phyloP scores from a whole-genome alignment of 2,888 invertebrate genomes.

The Agrypnus murinus region DNA sequence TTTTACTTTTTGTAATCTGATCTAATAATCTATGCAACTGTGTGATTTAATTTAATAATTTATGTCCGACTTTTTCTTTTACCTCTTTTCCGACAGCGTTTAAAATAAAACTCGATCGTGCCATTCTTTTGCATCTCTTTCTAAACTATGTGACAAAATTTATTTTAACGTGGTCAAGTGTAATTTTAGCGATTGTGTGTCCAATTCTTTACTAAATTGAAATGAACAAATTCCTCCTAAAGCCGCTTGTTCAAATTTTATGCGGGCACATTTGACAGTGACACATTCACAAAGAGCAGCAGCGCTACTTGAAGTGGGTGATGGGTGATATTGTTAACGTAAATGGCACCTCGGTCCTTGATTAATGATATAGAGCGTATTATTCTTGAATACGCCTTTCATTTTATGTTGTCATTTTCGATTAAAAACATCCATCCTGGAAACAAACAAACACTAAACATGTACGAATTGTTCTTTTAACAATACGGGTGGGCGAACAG shows the following conservation, averaged over 20 bases:
- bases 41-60: too few species aligned
- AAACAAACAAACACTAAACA: slow-evolving; percentile 54
- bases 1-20: too few species aligned
- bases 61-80: too few species aligned
- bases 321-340: slow-evolving; percentile 57
- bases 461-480: slow-evolving; percentile 52
- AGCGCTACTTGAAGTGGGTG: slow-evolving; percentile 60
- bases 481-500: slow-evolving; percentile 42
- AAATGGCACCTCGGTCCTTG: slow-evolving; percentile 59
- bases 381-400: slow-evolving; percentile 55
- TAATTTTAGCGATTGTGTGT: neutral
- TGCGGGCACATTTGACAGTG: slow-evolving; percentile 54
- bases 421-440: slow-evolving; percentile 52
- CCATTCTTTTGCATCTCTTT: too few species aligned
- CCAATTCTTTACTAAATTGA: slow-evolving; percentile 12
- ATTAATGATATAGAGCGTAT: slow-evolving; percentile 59
- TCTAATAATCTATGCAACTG: too few species aligned
- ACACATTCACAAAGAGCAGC: slow-evolving; percentile 55
- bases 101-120: too few species aligned
- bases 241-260: slow-evolving; percentile 41
- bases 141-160: too few species aligned
- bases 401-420: slow-evolving; percentile 51
- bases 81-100: too few species aligned
- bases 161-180: too few species aligned
- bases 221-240: slow-evolving; percentile 26